Base-by-base conservation (phyloP, 2,888 invertebrate genomes). In the Drosophila limbata region DNA sequence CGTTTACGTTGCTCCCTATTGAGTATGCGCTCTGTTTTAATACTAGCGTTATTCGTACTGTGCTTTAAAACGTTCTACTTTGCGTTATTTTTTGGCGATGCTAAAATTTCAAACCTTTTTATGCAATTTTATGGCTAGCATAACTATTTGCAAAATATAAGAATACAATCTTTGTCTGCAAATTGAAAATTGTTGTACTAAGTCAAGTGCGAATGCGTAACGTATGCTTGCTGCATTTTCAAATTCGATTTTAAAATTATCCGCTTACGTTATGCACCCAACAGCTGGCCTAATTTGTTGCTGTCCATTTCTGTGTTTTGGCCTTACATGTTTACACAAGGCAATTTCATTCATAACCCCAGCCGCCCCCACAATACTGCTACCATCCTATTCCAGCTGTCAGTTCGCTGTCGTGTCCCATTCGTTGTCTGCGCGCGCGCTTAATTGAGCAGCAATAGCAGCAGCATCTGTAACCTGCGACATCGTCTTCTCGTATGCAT, bases 371-470 rank as follows among this genome's bases (percentile, higher is more conserved):
- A 21, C 9, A 44, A 15, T 47, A 15, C n/a, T 40, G 19, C 10
- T 44, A 44, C 25, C 47, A 9, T 64, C 69, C 53, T 60, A 25
- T 48, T 77, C 57, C 15, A n/a, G 42, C 61, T 67, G 45, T 47
- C 48, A 40, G 42, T 13, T 40, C 47, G 15, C 47, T 40, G 39
- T 53, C 45, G 40, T 50, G 44, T 45, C 13, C 28, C 25, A 39
- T 35, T 75, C 50, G 61, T 51, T 45, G 50, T 69, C 57, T 76
- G 77, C 77, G 76, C 76, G 69, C 64, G 77, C 75, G 73, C 75
- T 65, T 44, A 73, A 73, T 59, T 61, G 44, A 73, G 57, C 65
- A 47, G 42, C 17, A 4, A n/a, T 11, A 28, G 10, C 15, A 25
- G 6, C 52, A 57, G 48, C 37, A 56, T 56, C 63, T 63, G 63